phyloP scores from a whole-genome alignment of 2,113 vertebrate species.

The Mellivora capensis region DNA sequence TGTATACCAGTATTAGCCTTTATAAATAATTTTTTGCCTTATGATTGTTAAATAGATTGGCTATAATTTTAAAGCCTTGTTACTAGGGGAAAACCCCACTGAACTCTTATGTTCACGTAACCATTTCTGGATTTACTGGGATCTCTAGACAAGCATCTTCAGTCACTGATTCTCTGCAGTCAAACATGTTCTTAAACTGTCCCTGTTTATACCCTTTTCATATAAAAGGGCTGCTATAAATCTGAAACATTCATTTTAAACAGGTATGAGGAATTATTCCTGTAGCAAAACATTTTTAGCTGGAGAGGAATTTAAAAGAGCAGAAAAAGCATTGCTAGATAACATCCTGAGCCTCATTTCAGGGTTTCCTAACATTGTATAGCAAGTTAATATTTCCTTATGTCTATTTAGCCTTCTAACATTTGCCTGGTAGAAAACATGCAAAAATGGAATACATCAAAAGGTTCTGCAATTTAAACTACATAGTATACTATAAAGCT shows the following conservation, averaged over 20 bases:
- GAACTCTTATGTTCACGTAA: background rate
- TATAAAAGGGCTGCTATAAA: background rate
- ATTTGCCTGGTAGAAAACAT: constrained; percentile 16
- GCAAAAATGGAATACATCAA: background rate
- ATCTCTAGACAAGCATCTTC: background rate
- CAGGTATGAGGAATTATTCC: background rate
- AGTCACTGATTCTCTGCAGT: background rate
- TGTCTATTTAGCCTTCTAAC: background rate
- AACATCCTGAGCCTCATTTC: background rate
- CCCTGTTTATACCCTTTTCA: background rate
- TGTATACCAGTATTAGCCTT: background rate
- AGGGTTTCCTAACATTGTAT: background rate
- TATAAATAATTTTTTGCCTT: background rate
- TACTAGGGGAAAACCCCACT: background rate
- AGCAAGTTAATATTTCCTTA: background rate
- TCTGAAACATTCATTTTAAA: background rate
- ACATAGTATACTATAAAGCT: background rate
- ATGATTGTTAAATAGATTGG: background rate
- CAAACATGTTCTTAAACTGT: background rate
- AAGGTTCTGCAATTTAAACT: background rate
- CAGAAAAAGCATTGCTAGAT: background rate
- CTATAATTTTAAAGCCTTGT: constrained; percentile 9
- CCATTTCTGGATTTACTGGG: background rate
- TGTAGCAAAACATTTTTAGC: background rate
- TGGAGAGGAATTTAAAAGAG: background rate